Percentiles rank a stretch among this genome's conserved stretches.
Evolutionary conservation across 2,113 vertebrate species (phyloP).

Genomic region (Nestor notabilis): DNA sequence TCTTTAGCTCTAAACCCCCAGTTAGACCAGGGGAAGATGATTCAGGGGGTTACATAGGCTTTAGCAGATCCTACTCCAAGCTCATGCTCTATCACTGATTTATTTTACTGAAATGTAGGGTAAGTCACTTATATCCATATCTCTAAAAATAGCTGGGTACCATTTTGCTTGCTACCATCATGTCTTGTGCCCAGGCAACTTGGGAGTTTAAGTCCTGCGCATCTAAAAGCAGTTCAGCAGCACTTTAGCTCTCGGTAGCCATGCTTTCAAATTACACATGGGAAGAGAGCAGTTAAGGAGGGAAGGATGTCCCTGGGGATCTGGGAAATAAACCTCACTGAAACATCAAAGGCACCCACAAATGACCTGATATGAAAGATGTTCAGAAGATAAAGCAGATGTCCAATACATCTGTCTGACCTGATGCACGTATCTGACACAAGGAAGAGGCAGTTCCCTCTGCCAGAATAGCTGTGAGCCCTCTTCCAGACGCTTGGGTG

Average conservation of each 20-base stretch:
- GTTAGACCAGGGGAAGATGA: not conserved
- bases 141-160: not conserved
- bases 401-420: not conserved
- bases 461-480: not conserved
- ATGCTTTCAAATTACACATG: accelerated
- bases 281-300: not conserved
- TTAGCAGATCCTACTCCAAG: not conserved
- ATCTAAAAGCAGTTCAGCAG: not conserved
- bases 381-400: not conserved
- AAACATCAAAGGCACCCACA: not conserved
- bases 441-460: not conserved
- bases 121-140: not conserved
- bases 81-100: not conserved
- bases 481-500: not conserved
- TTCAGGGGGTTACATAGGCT: not conserved
- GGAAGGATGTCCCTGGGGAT: not conserved
- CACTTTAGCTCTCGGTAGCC: not conserved
- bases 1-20: not conserved
- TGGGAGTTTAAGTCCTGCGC: not conserved
- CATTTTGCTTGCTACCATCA: not conserved
- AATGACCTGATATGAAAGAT: not conserved
- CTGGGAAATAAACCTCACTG: not conserved
- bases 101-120: not conserved
- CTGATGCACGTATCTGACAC: not conserved
- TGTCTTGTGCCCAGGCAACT: not conserved